Conservation (phyloP, 2,113 vertebrate species). For the Cygnus buccinator region DNA sequence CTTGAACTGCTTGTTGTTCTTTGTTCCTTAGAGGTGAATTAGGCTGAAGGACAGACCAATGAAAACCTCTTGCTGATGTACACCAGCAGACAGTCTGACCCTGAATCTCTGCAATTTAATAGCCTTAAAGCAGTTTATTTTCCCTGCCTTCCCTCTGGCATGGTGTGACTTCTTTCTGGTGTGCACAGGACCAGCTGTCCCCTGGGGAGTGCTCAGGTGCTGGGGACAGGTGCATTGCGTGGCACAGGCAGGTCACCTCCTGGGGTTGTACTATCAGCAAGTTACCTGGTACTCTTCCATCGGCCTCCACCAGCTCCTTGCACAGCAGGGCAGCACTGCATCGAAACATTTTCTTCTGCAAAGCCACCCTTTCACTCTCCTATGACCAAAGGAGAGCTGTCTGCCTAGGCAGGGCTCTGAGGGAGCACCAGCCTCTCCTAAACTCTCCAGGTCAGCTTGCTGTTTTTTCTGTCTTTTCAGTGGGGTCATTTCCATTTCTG, state of each 20-base stretch:
- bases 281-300: background rate
- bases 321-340: background rate
- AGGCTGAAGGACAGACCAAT: background rate
- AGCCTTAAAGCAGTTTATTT: background rate
- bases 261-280: accelerated
- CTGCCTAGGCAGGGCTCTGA: background rate
- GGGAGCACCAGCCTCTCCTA: accelerated
- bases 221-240: background rate
- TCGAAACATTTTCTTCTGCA: background rate
- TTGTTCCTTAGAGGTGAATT: background rate
- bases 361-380: background rate
- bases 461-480: background rate
- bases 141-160: background rate
- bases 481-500: background rate
- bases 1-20: background rate
- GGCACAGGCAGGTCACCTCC: background rate
- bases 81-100: background rate
- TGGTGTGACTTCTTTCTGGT: background rate
- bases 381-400: accelerated
- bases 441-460: background rate
- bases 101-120: background rate
- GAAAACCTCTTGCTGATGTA: background rate
- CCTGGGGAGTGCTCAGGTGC: background rate
- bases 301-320: background rate
- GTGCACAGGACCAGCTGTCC: background rate